Percentiles rank a stretch among this genome's conserved stretches.
phyloP scores from a whole-genome alignment of 2,888 invertebrate species.

The Orthosia incerta region DNA sequence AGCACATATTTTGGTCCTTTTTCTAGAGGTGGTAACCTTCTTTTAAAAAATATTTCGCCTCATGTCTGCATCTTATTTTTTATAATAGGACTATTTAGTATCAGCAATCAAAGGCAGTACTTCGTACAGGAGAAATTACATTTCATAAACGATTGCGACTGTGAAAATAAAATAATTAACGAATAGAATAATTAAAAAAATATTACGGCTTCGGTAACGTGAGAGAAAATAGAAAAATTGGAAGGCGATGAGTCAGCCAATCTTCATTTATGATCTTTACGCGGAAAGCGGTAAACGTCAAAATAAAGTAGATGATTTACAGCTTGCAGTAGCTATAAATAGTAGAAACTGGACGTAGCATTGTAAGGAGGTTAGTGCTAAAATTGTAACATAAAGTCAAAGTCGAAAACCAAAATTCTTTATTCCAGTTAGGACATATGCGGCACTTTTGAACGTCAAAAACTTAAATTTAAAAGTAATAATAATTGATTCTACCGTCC shows the following conservation, averaged over 20 bases:
- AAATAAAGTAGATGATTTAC: conserved; percentile 14
- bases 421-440: too few relatives aligned
- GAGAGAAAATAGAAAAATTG: conserved; percentile 27
- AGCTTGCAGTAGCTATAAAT: not conserved
- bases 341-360: conserved; percentile 2
- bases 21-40: too few relatives aligned
- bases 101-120: too few relatives aligned
- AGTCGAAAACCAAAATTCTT: too few relatives aligned
- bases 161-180: not conserved
- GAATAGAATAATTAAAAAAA: not conserved
- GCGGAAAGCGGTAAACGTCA: conserved; percentile 12
- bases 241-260: conserved; percentile 33
- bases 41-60: too few relatives aligned
- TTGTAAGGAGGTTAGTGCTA: not conserved
- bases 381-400: not conserved
- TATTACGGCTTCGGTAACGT: not conserved
- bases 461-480: too few relatives aligned
- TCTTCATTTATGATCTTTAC: conserved; percentile 1
- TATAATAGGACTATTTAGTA: too few relatives aligned
- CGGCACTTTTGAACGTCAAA: too few relatives aligned
- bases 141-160: not conserved
- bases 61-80: too few relatives aligned
- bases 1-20: too few relatives aligned
- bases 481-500: too few relatives aligned
- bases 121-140: not conserved